Conservation (phyloP, 2,888 invertebrate genomes). For the Tetragonula carbonaria region DNA sequence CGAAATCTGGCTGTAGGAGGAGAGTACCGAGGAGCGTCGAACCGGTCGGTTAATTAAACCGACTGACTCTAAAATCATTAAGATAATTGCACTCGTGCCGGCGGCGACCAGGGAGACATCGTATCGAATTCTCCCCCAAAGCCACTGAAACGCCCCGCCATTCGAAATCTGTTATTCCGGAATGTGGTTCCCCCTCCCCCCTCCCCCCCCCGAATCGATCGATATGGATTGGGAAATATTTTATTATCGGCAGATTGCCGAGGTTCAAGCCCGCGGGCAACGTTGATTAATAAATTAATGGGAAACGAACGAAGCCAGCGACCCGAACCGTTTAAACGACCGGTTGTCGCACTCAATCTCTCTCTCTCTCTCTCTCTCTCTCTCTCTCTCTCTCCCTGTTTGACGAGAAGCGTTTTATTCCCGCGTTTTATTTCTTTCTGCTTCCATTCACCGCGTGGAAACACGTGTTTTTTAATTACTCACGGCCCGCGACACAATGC, state of each 20-base stretch:
- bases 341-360: neutral
- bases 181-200: neutral
- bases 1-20: constrained; percentile 30
- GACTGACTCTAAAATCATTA: constrained; percentile 39
- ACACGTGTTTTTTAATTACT: constrained; percentile 29
- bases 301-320: neutral
- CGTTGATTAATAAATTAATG: constrained; percentile 17
- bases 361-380: neutral
- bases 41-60: constrained; percentile 51
- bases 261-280: neutral
- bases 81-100: constrained; percentile 43
- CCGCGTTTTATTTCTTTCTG: no score
- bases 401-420: neutral
- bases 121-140: no score
- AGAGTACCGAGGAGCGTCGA: neutral
- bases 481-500: neutral
- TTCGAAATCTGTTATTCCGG: neutral
- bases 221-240: constrained; percentile 7
- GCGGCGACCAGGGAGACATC: no score
- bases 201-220: neutral
- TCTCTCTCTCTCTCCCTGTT: neutral
- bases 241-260: neutral
- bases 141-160: neutral
- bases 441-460: neutral
- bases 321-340: constrained; percentile 5